These are phyloP conservation scores for Etheostoma perlongum DNA, from an alignment of 2,797 vertebrate species.

Conservation along the genomic window DNA sequence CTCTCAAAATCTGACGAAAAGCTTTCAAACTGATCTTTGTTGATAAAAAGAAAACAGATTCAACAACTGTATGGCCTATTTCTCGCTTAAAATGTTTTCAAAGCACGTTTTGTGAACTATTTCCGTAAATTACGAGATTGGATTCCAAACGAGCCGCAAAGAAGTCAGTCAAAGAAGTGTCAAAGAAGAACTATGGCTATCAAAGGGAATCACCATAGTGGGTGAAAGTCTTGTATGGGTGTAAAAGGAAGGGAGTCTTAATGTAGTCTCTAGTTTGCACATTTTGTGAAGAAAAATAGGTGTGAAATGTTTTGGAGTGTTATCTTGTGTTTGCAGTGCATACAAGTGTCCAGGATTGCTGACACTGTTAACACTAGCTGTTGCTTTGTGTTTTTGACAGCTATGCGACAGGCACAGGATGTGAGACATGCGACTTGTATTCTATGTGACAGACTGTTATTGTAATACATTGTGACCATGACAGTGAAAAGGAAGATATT, in stretches of 20 bases:
- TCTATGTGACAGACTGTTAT: neutral
- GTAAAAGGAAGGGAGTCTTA: neutral
- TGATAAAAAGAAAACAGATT: too few species aligned
- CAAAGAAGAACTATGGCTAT: too few species aligned
- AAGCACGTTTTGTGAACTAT: too few species aligned
- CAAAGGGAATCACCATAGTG: neutral
- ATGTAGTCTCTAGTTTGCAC: conserved; percentile 3
- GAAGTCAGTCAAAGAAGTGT: too few species aligned
- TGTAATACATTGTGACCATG: conserved; percentile 2
- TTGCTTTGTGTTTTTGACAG: conserved; percentile 7
- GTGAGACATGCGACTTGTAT: neutral
- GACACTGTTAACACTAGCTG: neutral
- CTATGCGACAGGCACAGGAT: neutral
- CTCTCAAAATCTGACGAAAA: too few species aligned
- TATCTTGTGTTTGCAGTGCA: neutral
- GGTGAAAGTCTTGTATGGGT: conserved; percentile 4
- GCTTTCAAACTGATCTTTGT: too few species aligned
- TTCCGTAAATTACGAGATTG: too few species aligned
- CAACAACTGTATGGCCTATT: too few species aligned
- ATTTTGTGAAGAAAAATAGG: neutral
- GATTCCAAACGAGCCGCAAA: too few species aligned
- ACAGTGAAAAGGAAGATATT: neutral
- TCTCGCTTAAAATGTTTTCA: too few species aligned
- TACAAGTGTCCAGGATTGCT: too few species aligned
- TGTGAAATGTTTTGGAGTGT: neutral